Evolutionary conservation across 2,113 vertebrate genomes (phyloP), one percentile per base, ranked within the genome.

Genomic region (Larimichthys polyactis): DNA sequence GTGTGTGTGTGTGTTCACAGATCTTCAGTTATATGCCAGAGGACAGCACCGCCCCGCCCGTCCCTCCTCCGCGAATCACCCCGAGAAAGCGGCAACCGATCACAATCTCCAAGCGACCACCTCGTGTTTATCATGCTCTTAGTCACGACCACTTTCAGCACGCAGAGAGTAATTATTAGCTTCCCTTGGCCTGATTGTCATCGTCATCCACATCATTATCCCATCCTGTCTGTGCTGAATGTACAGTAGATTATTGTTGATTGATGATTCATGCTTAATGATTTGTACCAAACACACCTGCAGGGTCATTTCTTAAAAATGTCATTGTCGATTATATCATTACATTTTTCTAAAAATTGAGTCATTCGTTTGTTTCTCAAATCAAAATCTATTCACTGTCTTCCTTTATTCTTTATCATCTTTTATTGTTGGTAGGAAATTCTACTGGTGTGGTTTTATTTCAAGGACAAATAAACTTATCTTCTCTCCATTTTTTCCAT

Each of bases 101-200:
- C 94, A 99, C 98, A 14, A 99, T 99, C 90, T 99, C 98, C 54
- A 99, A 99, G 83, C 96, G 97, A 1, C 96, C 97, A 0, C 89
- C 96, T 22, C 94, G 97, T 68, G 95, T 96, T 88, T 94, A 95
- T 80, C 92, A 93, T 0, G 77, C 95, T 71, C 92, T 97, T 79
- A 96, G 95, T 8, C 93, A 87, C 16, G 93, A 94, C 49, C 75
- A 93, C 73, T 78, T 88, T 27, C 94, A 96, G 74, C 94, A 94
- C 72, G 82, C 78, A 6, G 93, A 95, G 95, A 96, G 98, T 99
- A 88, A 96, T 96, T 96, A 88, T 11, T 0, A 66, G 51, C 75
- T 78, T 87, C 82, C 40, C 52, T 51, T 82, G 75, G 67, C 84
- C 85, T 79, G 51, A 78, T 71, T 89, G 83, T 89, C 75, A 36